Evolutionary conservation across 2,797 vertebrate species (phyloP), one percentile per base, ranked within the genome.

Genomic region (Bradypus variegatus): DNA sequence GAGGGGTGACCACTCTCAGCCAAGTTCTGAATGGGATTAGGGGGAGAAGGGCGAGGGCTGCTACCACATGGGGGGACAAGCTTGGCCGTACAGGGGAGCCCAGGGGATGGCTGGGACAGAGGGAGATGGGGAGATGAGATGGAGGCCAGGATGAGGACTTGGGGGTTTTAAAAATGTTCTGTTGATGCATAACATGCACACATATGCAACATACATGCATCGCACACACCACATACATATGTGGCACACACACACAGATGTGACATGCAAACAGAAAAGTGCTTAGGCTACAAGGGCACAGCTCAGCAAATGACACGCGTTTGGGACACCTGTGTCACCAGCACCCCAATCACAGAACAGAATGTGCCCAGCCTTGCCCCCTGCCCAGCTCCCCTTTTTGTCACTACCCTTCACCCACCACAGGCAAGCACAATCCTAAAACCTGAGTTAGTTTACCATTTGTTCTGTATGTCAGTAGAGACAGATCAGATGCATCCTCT

Each of bases 401-500:
- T 38, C 45, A 8, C 29, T 27, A n/a, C 64, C 27, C 6, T 6
- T 2, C 58, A 19, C 73, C 60, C 4, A 38, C 29, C 19, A 36
- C 27, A 45, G 4, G 21, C 81, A 29, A 11, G 29, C 29, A 1
- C 23, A 4, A 3, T 64, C 67, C 77, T 65, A 41, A 64, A 41
- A 3, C 15, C 0, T 8, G 3, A 11, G 0, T 73, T 29, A 2
- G 45, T 6, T 13, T 73, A 29, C 73, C 53, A n/a, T 84, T 36
- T 38, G 25, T 60, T 23, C 12, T 69, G 69, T 15, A 23, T 16
- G 15, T 69, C 21, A 58, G 1, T 45, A 11, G 48, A 29, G 23
- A 15, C 38, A 19, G 27, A 27, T n/a, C 0, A 0, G 11, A 14
- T 9, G 0, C 45, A 41, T 15, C 13, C 13, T 23, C 14, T 9